These are phyloP conservation scores for Calephelis nemesis DNA, from an alignment of 1,140 invertebrate species.

Conservation along the genomic window DNA sequence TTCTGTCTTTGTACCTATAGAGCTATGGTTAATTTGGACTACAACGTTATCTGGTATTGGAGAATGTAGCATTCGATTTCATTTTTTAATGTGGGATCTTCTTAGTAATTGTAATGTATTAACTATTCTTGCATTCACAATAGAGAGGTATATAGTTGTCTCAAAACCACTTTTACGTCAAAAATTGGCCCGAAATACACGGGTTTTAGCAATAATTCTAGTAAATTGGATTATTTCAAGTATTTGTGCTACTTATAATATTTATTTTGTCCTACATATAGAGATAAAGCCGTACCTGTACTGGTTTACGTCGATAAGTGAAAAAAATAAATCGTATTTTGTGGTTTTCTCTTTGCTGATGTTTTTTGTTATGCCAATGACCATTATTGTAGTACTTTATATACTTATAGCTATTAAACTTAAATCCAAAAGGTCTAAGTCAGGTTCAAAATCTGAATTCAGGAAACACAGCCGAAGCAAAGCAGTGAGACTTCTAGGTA, in stretches of 20 bases:
- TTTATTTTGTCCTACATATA: conserved; percentile 84
- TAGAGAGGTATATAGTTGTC: conserved; percentile 89
- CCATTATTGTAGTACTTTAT: conserved; percentile 89
- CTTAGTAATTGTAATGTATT: conserved; percentile 96
- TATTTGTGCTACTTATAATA: conserved; percentile 88
- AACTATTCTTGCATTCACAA: conserved; percentile 89
- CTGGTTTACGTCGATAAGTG: conserved; percentile 76
- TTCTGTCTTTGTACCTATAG: conserved; percentile 1
- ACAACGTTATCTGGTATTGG: neutral
- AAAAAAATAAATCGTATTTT: conserved; percentile 79
- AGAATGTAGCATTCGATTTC: neutral
- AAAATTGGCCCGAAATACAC: conserved; percentile 88
- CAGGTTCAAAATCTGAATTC: conserved; percentile 47
- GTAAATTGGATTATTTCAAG: conserved; percentile 86
- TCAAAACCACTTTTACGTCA: conserved; percentile 87
- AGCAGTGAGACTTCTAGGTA: conserved; percentile 80
- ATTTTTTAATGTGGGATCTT: conserved; percentile 86
- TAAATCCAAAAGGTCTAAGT: conserved; percentile 80
- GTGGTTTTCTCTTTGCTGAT: conserved; percentile 90
- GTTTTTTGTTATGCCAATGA: conserved; percentile 92
- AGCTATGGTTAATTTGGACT: neutral
- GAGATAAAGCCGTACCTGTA: conserved; percentile 72
- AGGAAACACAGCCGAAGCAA: conserved; percentile 74
- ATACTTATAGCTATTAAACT: conserved; percentile 89
- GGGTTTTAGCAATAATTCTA: conserved; percentile 86